A percentile compares a stretch with the other conserved stretches of the same genome.
Evolutionary conservation across 2,113 vertebrate species (phyloP).

Genomic region (Fregetta grallaria): DNA sequence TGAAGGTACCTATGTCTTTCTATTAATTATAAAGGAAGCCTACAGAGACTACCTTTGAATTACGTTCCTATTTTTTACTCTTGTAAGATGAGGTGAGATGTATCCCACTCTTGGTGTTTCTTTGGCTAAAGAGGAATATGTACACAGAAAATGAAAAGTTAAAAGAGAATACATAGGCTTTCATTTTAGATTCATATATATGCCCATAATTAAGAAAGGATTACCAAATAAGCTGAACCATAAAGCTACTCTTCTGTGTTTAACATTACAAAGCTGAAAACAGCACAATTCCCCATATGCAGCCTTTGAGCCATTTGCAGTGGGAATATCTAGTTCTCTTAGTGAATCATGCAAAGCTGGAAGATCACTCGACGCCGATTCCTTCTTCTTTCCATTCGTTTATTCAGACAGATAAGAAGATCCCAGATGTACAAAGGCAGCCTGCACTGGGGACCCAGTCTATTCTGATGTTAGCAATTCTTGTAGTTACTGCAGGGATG

Average conservation of each 20-base stretch:
- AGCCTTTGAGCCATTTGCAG: not conserved
- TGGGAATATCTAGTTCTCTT: not conserved
- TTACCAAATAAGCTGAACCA: not conserved
- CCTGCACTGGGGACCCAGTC: not conserved
- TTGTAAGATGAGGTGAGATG: not conserved
- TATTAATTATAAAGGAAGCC: constrained; percentile 45
- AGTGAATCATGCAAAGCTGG: not conserved
- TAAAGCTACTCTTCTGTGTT: constrained; percentile 6
- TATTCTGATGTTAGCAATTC: not conserved
- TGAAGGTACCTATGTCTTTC: not conserved
- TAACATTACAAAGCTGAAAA: not conserved
- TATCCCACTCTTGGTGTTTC: not conserved
- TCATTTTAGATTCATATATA: not conserved
- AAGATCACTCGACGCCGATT: not conserved
- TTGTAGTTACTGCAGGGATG: not conserved
- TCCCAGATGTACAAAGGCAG: not conserved
- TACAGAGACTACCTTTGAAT: not conserved
- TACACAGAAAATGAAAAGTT: not conserved
- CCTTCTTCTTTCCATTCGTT: constrained; percentile 8
- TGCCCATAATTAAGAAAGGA: constrained; percentile 1
- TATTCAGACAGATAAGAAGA: constrained; percentile 4
- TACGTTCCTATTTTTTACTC: not conserved
- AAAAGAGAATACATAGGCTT: not conserved
- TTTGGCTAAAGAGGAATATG: not conserved
- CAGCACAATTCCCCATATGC: not conserved